Evolutionary conservation across 2,113 vertebrate genomes (phyloP), one percentile per base, ranked within the genome.

Genomic region (Leucosticte australis): DNA sequence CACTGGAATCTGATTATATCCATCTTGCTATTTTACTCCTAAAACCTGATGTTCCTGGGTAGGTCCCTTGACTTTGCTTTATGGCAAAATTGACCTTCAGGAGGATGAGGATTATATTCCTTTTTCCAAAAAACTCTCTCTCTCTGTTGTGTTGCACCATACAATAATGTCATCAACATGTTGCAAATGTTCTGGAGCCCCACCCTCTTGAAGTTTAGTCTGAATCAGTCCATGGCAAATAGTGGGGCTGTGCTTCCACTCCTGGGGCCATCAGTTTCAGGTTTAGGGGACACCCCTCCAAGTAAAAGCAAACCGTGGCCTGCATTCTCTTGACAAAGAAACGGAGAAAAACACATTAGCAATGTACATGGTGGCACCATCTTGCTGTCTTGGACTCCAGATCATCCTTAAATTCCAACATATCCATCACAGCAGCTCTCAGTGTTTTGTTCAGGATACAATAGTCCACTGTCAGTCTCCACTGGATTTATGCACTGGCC

Each of bases 111-210:
- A 50, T 42, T 50, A 50, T 17, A 17, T 42, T 57, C 7, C 11
- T 47, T 57, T 83, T n/a, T 41, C 12, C 27, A 30, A 57, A 65
- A 65, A 85, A 23, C 10, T 41, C 41, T 41, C 12, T 20, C 10
- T 28, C n/a, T 56, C 30, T 41, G 10, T 24, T 75, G 5, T 19
- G n/a, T 65, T 65, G 24, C 0, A 0, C 24, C 30, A 41, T 30
- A 65, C 20, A 41, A 42, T 49, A 30, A n/a, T 49, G 42, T 23
- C 23, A 56, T 41, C 50, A 57, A 57, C 3, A 24, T 12, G 6
- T 10, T 49, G 6, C 30, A 56, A 65, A 24, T 57, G 35, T 41
- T 75, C 35, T 65, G 60, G 42, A 65, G 50, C 24, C 13, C 28
- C 35, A 56, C 3, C 8, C 8, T 41, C 5, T 75, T 41, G 35